Evolutionary conservation across 2,797 vertebrate species (phyloP), one percentile per base, ranked within the genome.

Genomic region (Aphelocoma californica): DNA sequence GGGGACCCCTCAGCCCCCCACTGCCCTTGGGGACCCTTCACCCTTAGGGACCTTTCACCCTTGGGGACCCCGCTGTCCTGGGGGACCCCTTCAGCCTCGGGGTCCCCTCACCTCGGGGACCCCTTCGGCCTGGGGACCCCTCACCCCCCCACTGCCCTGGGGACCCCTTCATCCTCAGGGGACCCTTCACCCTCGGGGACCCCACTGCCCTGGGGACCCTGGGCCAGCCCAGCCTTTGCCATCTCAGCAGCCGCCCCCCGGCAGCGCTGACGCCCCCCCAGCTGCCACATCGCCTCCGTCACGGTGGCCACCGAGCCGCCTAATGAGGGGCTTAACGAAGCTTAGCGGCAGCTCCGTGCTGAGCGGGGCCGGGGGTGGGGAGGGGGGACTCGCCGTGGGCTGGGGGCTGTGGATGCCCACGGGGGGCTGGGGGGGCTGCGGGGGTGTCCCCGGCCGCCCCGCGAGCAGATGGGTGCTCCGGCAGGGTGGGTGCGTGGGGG

Each of bases 291-390:
- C 70, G 0, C 26, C 58, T 79, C 74, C 74, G 9, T 84, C 91
- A 28, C 38, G 0, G 34, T 6, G 67, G 18, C 78, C 61, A 42
- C 71, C 5, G 38, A 91, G 94, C 84, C 2, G 47, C 56, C 62
- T 96, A 95, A 96, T 91, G 92, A 95, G 93, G 38, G 44, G 18
- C 79, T 95, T 95, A 95, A 64, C 1, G 51, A 40, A 48, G 90
- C 81, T 93, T 81, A 88, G 58, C 2, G 4, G 69, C 2, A 2
- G 26, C 78, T 56, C 26, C 24, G 1, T 44, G 86, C 50, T 18
- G 79, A 61, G 86, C 24, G 1, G 60, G 84, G 58, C 51, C 9
- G 48, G 84, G 77, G 20, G 45, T 12, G 57, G 48, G 20, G 45
- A 11, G 57, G 44, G 25, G 48, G 16, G 18, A 9, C 10, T 11